Evolutionary conservation across 1,140 invertebrate genomes (phyloP), one percentile per base, ranked within the genome.

Genomic region (Tetranychus cinnabarinus): DNA sequence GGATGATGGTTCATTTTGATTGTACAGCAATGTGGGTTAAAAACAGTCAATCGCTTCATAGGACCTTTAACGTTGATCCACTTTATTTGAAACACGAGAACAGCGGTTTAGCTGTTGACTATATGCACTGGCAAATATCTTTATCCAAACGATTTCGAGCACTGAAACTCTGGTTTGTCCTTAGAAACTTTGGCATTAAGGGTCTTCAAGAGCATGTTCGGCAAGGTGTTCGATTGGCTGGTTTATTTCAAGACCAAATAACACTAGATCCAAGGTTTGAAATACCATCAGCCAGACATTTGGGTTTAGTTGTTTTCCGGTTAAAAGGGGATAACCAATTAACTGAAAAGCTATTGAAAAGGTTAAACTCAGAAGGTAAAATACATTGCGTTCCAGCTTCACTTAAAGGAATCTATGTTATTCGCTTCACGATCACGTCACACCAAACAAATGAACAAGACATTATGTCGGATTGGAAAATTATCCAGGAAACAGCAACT

Each of bases 71-170:
- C 10, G 95, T 98, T 3, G 93, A 99, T 76, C 96, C 96, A 2
- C 75, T 99, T 3, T 99, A 99, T 72, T 79, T 99, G 12, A 89
- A 97, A 70, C 95, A 99, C 72, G 89, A 86, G 62, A 92, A 95
- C 72, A 90, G 63, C 72, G 86, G 92, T 71, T 86, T 88, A 58
- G 85, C 91, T 37, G 93, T 98, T 65, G 95, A 99, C 75, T 97
- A 97, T 70, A 81, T 79, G 64, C 85, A 97, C 69, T 93, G 89
- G 87, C 88, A 93, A 74, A 90, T 97, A 67, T 81, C 89, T 8
- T 71, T 96, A 45, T 88, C 88, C 6, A 77, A 89, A 57, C 76
- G 89, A 66, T 96, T 97, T 69, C 78, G 90, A 34, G 80, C 92
- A 0, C 72, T 97, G 4, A 97, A 97, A 72, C 71, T 97, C 1